Evolutionary conservation across 1,140 invertebrate species (phyloP).

Genomic region (Dufourea novaeangliae): DNA sequence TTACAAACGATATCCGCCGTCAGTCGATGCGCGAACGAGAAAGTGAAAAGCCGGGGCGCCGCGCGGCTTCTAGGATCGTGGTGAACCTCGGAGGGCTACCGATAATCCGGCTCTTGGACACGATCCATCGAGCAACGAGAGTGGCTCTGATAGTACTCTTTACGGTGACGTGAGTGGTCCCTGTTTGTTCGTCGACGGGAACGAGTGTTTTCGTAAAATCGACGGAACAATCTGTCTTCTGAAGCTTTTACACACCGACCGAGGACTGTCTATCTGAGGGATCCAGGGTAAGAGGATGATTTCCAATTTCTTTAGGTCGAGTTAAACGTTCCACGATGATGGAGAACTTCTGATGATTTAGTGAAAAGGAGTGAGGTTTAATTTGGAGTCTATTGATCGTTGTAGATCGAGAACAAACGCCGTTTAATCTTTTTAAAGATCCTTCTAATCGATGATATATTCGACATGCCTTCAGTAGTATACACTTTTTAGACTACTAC

Average conservation of each 20-base stretch:
- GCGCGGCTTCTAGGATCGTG: neutral
- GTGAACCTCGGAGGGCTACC: neutral
- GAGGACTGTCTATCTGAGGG: too few relatives aligned
- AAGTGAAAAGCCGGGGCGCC: conserved; percentile 62
- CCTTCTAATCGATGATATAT: too few relatives aligned
- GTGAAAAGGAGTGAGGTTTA: too few relatives aligned
- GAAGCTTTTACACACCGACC: neutral
- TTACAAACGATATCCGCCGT: conserved; percentile 56
- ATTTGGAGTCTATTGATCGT: too few relatives aligned
- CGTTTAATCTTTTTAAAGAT: too few relatives aligned
- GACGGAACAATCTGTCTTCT: neutral
- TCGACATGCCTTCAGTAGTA: too few relatives aligned
- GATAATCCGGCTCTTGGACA: conserved; percentile 15
- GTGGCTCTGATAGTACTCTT: neutral
- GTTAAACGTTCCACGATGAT: too few relatives aligned
- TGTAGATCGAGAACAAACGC: too few relatives aligned
- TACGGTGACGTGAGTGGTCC: neutral
- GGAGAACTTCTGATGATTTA: too few relatives aligned
- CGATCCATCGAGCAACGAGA: neutral
- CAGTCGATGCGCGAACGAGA: conserved; percentile 66
- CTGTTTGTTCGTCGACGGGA: neutral
- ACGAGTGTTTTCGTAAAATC: neutral
- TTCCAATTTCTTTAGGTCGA: neutral
- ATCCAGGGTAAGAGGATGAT: neutral
- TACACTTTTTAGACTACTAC: too few relatives aligned